Base-by-base conservation (phyloP, 1,140 invertebrate species). In the Drosophila ananassae region DNA sequence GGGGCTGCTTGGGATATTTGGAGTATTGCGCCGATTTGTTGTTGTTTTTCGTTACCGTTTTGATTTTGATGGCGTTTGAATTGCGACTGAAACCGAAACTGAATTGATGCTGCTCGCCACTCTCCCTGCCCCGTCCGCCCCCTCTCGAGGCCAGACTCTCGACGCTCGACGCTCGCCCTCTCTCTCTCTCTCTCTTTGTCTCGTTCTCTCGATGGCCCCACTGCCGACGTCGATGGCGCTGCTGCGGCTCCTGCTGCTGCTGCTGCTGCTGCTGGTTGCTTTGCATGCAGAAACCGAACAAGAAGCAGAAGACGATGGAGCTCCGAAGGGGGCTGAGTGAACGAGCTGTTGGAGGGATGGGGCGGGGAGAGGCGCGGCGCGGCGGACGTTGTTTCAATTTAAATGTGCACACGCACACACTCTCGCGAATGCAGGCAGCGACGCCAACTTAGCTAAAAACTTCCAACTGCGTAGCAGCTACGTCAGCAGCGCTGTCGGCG, bases 41-140 rank as follows among this genome's bases (percentile, higher is more conserved):
- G 57, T 75, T 71, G 39, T 74, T 64, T 63, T 74, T 74, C 60
- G 83, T 73, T 87, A 87, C 82, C 82, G 82, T 87, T 87, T 87
- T 89, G 83, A 87, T 87, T 89, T 87, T 87, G 83, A 87, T 89
- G 83, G 83, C 83, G 83, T 83, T 87, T 85, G 82, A 85, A 89
- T 87, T 87, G 83, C 83, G 83, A 87, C 83, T 87, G 83, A 85
- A 81, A 80, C 81, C 77, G 82, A 82, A 64, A 72, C 80, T 87
- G 83, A 87, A 84, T 75, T 82, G 74, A 78, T 82, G 77, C 71
- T 74, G 60, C 54, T 44, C 47, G 55, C 56, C 48, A 55, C 56
- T 63, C 48, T 60, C 56, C 57, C 17, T 32, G 39, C 46, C 46
- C 48, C 44, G 39, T 78, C 66, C 57, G 60, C 68, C 57, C 62